Base-by-base conservation (phyloP, 2,888 invertebrate species). In the Drosophila basisetae region DNA sequence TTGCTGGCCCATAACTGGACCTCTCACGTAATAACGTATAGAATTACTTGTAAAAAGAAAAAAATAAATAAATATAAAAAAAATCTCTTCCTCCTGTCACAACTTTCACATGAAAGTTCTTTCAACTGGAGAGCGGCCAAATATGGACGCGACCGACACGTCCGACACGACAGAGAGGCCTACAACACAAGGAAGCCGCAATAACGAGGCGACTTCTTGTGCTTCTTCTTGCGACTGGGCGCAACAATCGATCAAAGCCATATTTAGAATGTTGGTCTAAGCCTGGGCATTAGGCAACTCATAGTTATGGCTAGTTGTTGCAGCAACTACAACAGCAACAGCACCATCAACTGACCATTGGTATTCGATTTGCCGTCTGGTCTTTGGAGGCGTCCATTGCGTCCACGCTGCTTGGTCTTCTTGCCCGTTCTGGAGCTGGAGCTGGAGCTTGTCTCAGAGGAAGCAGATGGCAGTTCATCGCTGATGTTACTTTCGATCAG, bases 71-170 rank as follows among this genome's bases (percentile, higher is more conserved):
- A 49, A 61, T 55, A 54, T 33, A 49, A 53, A 63, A 75, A 39
- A 58, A 80, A 84, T 84, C 89, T 86, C 80, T 82, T 90, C 89
- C 80, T 89, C 74, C 90, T 86, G 84, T 85, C 83, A 83, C 89
- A 90, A 89, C 90, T 91, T 91, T 91, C 91, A 89, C 89, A 88
- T 91, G 85, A 88, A 87, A 91, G 91, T 91, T 89, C 91, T 89
- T 91, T 89, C 91, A 89, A 89, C 89, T 88, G 82, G 87, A 76
- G 47, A 47, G 89, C 89, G 88, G 72, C 85, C 89, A 90, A 91
- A 89, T 91, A 90, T 88, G 89, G 89, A 71, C 59, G 55, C 75
- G 59, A 50, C 59, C 76, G 75, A 79, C 78, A 80, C 79, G 81
- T 83, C 55, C 80, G 76, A 80, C 80, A 83, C 83, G 73, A 82